These are phyloP conservation scores for Echeneis naucrates DNA, from an alignment of 2,797 vertebrate species.

Conservation along the genomic window DNA sequence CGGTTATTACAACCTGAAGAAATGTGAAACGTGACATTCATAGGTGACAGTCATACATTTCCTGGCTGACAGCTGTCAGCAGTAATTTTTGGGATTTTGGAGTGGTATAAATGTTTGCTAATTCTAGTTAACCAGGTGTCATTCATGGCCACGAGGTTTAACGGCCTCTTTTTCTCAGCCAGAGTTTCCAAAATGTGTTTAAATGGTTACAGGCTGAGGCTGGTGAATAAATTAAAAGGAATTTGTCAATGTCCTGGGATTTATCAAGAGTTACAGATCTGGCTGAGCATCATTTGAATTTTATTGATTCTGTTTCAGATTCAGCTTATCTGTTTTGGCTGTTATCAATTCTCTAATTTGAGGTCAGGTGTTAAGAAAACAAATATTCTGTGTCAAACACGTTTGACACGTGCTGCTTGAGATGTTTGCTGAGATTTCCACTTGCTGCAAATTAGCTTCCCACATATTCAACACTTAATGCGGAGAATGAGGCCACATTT, in stretches of 20 bases:
- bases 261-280: constrained; percentile 12
- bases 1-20: constrained; percentile 24
- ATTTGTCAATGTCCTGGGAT: constrained; percentile 22
- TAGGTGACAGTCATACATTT: constrained; percentile 20
- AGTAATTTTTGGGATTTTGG: constrained; percentile 17
- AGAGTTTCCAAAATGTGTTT: constrained; percentile 18
- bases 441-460: too few species aligned
- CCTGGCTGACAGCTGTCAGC: constrained; percentile 4
- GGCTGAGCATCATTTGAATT: too few species aligned
- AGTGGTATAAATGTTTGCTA: constrained; percentile 18
- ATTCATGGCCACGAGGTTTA: constrained; percentile 26
- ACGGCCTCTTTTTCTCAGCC: constrained; percentile 15
- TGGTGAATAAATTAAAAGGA: constrained; percentile 40
- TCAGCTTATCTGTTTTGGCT: too few species aligned
- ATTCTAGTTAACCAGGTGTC: constrained; percentile 33
- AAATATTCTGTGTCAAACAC: too few species aligned
- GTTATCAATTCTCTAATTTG: too few species aligned
- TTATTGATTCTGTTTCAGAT: too few species aligned
- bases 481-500: too few species aligned
- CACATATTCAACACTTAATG: too few species aligned
- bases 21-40: too few species aligned
- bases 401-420: too few species aligned
- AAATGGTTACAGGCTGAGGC: constrained; percentile 21
- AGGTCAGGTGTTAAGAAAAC: too few species aligned
- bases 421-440: too few species aligned